Evolutionary conservation across 2,888 invertebrate species (phyloP).

Genomic region (Spodoptera exigua): DNA sequence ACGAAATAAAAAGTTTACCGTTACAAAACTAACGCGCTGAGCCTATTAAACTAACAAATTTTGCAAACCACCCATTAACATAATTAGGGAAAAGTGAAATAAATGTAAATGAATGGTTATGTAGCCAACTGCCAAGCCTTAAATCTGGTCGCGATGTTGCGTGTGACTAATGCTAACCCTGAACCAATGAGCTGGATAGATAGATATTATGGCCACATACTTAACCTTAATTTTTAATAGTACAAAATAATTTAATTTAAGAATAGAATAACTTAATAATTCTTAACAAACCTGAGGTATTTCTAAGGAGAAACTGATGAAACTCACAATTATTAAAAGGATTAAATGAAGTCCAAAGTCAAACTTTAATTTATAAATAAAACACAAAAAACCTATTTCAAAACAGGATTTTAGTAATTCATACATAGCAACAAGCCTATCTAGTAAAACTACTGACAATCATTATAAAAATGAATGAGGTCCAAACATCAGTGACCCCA

Average conservation of each 20-base stretch:
- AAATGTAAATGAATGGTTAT: constrained; percentile 26
- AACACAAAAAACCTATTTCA: no score
- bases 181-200: constrained; percentile 26
- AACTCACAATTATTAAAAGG: no score
- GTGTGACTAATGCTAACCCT: constrained; percentile 44
- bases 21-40: constrained; percentile 20
- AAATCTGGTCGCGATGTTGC: constrained; percentile 41
- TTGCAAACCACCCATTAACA: constrained; percentile 21
- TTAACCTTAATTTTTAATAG: no score
- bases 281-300: no score
- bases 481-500: constrained; percentile 1
- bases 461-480: constrained; percentile 17
- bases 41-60: constrained; percentile 17
- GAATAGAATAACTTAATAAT: no score
- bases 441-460: constrained; percentile 1
- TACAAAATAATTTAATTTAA: no score
- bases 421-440: not conserved
- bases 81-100: constrained; percentile 34
- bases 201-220: not conserved
- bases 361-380: no score
- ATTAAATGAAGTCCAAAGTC: no score
- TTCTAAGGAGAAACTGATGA: no score
- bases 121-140: constrained; percentile 35
- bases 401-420: no score
- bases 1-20: not conserved